A percentile compares a stretch with the other conserved stretches of the same genome.
phyloP scores from a whole-genome alignment of 2,888 invertebrate species.

The Sycophila texana region DNA sequence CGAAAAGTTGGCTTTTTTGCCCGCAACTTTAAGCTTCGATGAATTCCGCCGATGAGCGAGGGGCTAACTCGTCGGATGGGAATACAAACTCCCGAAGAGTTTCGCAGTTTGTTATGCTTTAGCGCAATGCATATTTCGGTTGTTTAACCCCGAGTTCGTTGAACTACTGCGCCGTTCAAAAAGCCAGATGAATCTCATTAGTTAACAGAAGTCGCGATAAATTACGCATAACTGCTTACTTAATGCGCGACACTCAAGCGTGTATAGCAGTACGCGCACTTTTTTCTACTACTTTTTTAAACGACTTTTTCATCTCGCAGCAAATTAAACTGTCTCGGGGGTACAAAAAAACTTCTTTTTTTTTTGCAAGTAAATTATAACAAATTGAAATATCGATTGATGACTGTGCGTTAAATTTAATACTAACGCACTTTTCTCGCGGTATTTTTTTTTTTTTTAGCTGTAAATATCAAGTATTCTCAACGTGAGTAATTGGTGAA shows the following conservation, averaged over 20 bases:
- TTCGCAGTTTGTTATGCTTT: conserved; percentile 16
- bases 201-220: conserved; percentile 1
- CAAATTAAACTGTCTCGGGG: background rate
- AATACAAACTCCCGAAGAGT: background rate
- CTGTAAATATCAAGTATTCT: background rate
- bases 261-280: background rate
- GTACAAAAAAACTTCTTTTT: background rate
- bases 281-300: background rate
- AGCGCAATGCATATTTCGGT: conserved; percentile 9
- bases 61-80: background rate
- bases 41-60: conserved; percentile 20
- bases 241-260: background rate
- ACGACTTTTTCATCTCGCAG: background rate
- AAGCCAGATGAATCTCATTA: conserved; percentile 18
- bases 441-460: too few relatives aligned
- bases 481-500: background rate
- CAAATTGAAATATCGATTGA: background rate
- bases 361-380: background rate
- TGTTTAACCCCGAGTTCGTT: conserved; percentile 7
- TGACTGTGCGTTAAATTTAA: background rate
- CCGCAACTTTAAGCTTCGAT: background rate
- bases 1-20: conserved; percentile 5
- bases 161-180: background rate
- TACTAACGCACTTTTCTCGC: background rate
- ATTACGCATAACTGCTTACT: background rate